phyloP scores from a whole-genome alignment of 2,797 vertebrate species.

The Lindbergichthys nudifrons region DNA sequence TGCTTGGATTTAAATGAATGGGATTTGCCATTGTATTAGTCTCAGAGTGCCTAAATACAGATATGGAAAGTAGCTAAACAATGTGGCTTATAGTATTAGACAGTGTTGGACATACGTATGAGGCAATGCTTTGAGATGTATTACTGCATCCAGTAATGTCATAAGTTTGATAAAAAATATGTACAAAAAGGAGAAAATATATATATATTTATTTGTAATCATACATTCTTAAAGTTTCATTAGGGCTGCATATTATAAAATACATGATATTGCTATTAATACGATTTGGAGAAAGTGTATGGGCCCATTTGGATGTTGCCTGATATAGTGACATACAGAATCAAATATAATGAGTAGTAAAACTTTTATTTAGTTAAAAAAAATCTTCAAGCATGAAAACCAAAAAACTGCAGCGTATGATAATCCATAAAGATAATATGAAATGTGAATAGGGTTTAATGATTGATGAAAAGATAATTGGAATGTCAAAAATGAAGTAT shows the following conservation, averaged over 20 bases:
- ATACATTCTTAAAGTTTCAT: constrained; percentile 31
- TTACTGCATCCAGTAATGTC: neutral
- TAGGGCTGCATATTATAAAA: constrained; percentile 46
- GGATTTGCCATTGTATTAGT: neutral
- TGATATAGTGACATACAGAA: constrained; percentile 59
- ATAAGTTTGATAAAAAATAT: constrained; percentile 15
- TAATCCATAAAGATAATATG: constrained; percentile 75
- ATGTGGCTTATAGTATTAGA: neutral
- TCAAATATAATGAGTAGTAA: constrained; percentile 68
- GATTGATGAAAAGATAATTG: constrained; percentile 82
- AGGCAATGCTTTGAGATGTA: neutral
- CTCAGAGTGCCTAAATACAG: neutral
- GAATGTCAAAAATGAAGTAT: constrained; percentile 78
- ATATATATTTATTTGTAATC: too few relatives aligned
- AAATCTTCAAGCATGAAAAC: constrained; percentile 41
- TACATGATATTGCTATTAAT: constrained; percentile 26
- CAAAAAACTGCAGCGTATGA: constrained; percentile 50
- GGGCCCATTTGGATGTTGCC: constrained; percentile 52
- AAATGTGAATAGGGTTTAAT: constrained; percentile 79
- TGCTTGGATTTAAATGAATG: neutral
- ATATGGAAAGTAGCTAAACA: neutral
- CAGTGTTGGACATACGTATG: neutral
- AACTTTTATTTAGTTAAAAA: constrained; percentile 63
- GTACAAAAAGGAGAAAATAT: constrained; percentile 17
- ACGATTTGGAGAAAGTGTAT: constrained; percentile 23